phyloP scores from a whole-genome alignment of 1,140 invertebrate genomes.

The Laupala kohalensis region DNA sequence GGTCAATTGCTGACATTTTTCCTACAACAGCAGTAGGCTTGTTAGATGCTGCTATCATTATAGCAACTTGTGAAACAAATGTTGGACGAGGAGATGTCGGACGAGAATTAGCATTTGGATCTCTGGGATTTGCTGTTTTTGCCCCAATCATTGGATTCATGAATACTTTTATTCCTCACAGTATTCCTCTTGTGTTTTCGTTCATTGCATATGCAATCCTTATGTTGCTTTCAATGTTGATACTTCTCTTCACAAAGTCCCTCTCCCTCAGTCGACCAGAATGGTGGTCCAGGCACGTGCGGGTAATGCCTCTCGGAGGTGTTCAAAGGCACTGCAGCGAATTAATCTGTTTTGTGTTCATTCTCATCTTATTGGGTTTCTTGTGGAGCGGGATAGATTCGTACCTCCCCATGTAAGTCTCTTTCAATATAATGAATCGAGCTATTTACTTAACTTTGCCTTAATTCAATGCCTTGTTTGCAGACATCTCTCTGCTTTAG shows the following conservation, averaged over 20 bases:
- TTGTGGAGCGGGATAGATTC: conserved; percentile 67
- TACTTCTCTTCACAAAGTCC: conserved; percentile 45
- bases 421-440: not conserved
- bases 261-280: conserved; percentile 65
- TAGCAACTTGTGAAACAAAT: conserved; percentile 63
- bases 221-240: conserved; percentile 46
- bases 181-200: conserved; percentile 32
- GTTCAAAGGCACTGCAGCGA: conserved; percentile 57
- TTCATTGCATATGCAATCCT: conserved; percentile 44
- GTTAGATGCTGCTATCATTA: conserved; percentile 60
- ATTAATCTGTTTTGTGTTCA: conserved; percentile 48
- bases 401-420: conserved; percentile 51
- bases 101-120: conserved; percentile 61
- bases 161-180: conserved; percentile 20
- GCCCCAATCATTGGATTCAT: conserved; percentile 50
- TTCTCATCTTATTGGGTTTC: conserved; percentile 53
- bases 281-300: conserved; percentile 64
- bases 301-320: conserved; percentile 55
- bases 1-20: conserved; percentile 62
- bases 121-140: conserved; percentile 54
- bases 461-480: conserved; percentile 1
- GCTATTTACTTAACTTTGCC: not conserved
- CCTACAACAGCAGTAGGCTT: conserved; percentile 53
- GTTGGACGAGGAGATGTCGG: conserved; percentile 65
- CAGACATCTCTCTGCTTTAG: conserved; percentile 44